These are phyloP conservation scores for Rhorus exstirpatorius DNA, from an alignment of 2,888 invertebrate genomes.

Conservation along the genomic window DNA sequence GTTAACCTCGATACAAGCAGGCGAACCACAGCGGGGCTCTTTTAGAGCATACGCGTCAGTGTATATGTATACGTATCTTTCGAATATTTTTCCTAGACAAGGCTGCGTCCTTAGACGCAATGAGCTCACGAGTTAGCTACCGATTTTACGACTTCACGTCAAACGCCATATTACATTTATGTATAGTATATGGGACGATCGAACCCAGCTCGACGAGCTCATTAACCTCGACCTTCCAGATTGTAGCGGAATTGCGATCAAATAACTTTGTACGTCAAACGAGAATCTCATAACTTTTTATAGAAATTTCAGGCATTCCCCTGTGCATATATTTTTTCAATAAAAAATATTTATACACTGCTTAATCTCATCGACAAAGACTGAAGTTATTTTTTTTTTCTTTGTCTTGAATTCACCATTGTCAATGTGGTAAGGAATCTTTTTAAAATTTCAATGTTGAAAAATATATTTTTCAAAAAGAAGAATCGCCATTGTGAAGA, in stretches of 20 bases:
- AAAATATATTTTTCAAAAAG: too few species aligned
- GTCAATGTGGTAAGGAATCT: too few species aligned
- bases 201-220: too few species aligned
- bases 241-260: background rate
- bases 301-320: too few species aligned
- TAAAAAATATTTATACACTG: background rate
- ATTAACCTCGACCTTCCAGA: too few species aligned
- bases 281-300: too few species aligned
- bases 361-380: background rate
- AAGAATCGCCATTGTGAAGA: too few species aligned
- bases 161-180: conserved; percentile 28
- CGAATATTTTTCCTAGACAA: conserved; percentile 66
- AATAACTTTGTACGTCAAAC: too few species aligned
- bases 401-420: too few species aligned
- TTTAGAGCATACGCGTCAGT: conserved; percentile 7
- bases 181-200: too few species aligned
- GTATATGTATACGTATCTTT: conserved; percentile 41
- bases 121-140: conserved; percentile 43
- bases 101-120: conserved; percentile 61
- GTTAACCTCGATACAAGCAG: conserved; percentile 63
- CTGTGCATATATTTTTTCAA: conserved; percentile 21
- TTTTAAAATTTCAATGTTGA: too few species aligned
- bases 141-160: conserved; percentile 61
- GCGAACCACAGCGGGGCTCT: conserved; percentile 49
- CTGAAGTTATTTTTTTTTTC: too few species aligned